Evolutionary conservation across 1,140 invertebrate species (phyloP).

Genomic region (Drosophila melanogaster): DNA sequence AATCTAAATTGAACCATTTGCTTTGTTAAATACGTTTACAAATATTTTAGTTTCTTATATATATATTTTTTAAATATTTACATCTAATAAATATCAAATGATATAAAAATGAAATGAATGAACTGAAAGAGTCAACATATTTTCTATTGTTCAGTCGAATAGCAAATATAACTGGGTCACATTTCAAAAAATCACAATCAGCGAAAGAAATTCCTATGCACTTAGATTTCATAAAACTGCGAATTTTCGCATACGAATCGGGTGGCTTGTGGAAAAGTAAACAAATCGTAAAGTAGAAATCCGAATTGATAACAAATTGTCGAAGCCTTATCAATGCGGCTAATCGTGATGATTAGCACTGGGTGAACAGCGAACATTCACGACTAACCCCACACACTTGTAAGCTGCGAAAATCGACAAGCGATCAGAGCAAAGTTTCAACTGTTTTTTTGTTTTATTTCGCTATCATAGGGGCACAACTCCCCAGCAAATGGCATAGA

Average conservation of each 20-base stretch:
- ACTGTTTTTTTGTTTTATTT: constrained; percentile 9
- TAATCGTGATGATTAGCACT: constrained; percentile 71
- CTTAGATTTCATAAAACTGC: constrained; percentile 11
- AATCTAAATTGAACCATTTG: not conserved
- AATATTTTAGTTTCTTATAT: too few species aligned
- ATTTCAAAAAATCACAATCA: constrained; percentile 7
- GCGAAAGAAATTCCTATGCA: constrained; percentile 1
- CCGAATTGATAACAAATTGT: constrained; percentile 59
- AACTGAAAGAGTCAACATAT: too few species aligned
- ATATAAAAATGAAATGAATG: too few species aligned
- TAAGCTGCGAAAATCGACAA: constrained; percentile 27
- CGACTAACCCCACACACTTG: constrained; percentile 9
- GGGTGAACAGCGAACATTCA: constrained; percentile 21
- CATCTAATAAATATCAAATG: too few species aligned
- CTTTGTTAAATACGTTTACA: not conserved
- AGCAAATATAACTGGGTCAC: constrained; percentile 17
- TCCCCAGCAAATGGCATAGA: constrained; percentile 12
- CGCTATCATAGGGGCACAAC: constrained; percentile 35
- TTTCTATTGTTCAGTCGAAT: too few species aligned
- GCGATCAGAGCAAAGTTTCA: constrained; percentile 2
- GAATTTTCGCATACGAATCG: constrained; percentile 41
- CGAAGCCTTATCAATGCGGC: constrained; percentile 57
- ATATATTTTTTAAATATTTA: too few species aligned
- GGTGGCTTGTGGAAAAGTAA: constrained; percentile 54
- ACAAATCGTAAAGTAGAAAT: constrained; percentile 63